Evolutionary conservation across 1,140 invertebrate genomes (phyloP), one percentile per base, ranked within the genome.

Genomic region (Drosophila repletoides): DNA sequence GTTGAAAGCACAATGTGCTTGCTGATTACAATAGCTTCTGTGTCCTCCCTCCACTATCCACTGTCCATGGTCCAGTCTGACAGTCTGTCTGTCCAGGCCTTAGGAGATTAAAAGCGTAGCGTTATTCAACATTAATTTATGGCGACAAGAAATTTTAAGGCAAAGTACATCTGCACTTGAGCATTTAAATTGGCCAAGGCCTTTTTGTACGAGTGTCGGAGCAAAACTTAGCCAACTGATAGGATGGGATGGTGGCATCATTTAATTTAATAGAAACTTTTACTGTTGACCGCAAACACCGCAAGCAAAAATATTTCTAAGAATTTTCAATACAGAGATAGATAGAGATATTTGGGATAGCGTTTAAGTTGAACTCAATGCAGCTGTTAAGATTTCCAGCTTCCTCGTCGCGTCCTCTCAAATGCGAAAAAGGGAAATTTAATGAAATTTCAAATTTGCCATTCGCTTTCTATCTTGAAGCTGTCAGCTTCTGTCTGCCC

Each of bases 361-460:
- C 22, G 28, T 56, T 28, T 31, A 24, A 15, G 38, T 29, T 49
- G 6, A 22, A 55, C 2, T 9, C 19, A 14, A 12, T 26, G 51
- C n/a, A n/a, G n/a, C n/a, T n/a, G 36, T 43, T 40, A 36, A 3
- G 22, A 28, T 17, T 38, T 6, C 36, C 40, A 21, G 51, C 10
- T 12, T n/a, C n/a, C n/a, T n/a, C n/a, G n/a, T n/a, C n/a, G n/a
- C n/a, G n/a, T n/a, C n/a, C n/a, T n/a, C n/a, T n/a, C n/a, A 61
- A 74, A 79, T 79, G 38, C 45, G 46, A 60, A 70, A 76, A 64
- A 64, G 79, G 72, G 66, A 83, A 83, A 84, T 79, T 84, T 79
- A 83, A 83, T 83, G 79, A 83, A 83, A 83, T 84, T 83, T 84
- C 79, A 84, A 83, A 83, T 80, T 80, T 79, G 70, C 74, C 71